These are phyloP conservation scores for Netelia virgata DNA, from an alignment of 2,888 invertebrate genomes.

Conservation along the genomic window DNA sequence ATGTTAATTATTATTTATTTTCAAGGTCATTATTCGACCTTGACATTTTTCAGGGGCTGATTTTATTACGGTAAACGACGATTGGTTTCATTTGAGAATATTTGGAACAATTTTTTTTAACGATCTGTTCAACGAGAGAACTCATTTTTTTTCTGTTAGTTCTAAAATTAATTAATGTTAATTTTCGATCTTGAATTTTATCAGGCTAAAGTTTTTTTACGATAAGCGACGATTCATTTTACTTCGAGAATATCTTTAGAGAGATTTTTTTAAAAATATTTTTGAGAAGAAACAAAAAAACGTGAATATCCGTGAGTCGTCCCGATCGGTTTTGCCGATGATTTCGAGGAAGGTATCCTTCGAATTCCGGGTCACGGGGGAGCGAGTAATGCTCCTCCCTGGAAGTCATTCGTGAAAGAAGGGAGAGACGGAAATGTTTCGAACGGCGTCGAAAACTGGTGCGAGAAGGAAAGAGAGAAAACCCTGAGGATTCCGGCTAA, in stretches of 20 bases:
- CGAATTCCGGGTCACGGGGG: slow-evolving; percentile 71
- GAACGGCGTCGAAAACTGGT: slow-evolving; percentile 19
- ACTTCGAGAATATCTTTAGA: too few species aligned
- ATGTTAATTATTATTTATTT: too few species aligned
- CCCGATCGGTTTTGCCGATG: slow-evolving; percentile 37
- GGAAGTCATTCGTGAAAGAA: slow-evolving; percentile 62
- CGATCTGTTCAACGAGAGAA: too few species aligned
- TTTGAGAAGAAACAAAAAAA: not conserved
- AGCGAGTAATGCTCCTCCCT: slow-evolving; percentile 66
- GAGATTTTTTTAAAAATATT: too few species aligned
- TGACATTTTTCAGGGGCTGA: too few species aligned
- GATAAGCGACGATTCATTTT: too few species aligned
- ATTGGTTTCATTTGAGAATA: slow-evolving; percentile 39
- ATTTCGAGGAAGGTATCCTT: slow-evolving; percentile 70
- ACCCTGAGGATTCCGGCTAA: slow-evolving; percentile 74
- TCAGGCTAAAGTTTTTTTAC: too few species aligned
- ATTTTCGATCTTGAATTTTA: too few species aligned
- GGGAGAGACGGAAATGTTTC: slow-evolving; percentile 39
- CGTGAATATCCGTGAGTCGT: not conserved
- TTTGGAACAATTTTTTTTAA: not conserved
- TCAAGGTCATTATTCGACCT: too few species aligned
- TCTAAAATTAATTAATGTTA: too few species aligned
- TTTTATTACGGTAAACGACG: not conserved
- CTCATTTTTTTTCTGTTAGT: too few species aligned
- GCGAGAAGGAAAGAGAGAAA: slow-evolving; percentile 40